Conservation (phyloP, 2,113 vertebrate species). For the Neolamprologus toae region DNA sequence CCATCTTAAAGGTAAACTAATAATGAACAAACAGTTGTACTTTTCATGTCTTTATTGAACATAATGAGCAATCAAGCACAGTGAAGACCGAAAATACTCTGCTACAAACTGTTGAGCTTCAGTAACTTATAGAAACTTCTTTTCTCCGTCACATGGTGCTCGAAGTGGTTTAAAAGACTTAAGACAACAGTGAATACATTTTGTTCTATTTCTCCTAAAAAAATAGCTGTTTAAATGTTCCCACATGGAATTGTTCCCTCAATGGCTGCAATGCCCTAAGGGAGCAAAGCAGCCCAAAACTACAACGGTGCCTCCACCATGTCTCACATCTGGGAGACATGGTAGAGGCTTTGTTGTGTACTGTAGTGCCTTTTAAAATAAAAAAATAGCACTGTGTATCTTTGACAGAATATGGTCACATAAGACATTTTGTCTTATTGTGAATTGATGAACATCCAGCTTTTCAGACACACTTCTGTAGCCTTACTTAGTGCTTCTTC, state of each 20-base stretch:
- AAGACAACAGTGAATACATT: neutral
- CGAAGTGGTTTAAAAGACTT: neutral
- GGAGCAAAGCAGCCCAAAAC: neutral
- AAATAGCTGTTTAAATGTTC: neutral
- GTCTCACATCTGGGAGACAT: neutral
- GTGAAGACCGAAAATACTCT: neutral
- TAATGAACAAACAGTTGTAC: neutral
- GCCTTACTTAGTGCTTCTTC: neutral
- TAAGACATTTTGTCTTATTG: neutral
- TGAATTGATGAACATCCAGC: neutral
- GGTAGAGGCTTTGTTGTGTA: neutral
- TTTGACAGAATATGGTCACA: neutral
- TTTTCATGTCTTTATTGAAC: neutral
- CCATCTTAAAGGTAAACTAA: neutral
- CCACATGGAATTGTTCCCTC: neutral
- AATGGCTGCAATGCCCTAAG: neutral
- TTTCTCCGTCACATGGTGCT: neutral
- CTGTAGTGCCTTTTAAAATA: neutral
- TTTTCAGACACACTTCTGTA: neutral
- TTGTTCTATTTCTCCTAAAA: neutral
- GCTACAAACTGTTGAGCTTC: neutral
- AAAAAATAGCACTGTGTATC: neutral
- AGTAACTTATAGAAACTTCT: neutral
- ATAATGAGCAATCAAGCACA: neutral
- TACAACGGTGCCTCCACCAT: neutral